Base-by-base conservation (phyloP, 1,140 invertebrate species). In the Drosophila kohkoa region DNA sequence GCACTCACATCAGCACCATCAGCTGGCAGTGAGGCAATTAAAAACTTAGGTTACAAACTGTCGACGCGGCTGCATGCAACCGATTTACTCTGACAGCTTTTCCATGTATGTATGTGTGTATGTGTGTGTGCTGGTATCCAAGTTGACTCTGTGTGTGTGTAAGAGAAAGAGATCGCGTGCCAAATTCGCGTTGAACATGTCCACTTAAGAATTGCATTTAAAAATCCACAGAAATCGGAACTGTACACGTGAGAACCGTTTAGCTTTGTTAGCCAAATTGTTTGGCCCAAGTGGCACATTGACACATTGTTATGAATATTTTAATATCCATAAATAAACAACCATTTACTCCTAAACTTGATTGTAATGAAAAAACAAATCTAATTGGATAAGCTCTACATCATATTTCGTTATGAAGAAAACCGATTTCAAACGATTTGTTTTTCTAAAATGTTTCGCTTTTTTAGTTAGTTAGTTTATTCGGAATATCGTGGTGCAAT, bases 11-110 rank as follows among this genome's bases (percentile, higher is more conserved):
- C 43, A 62, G 25, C 16, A 35, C 25, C 2, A 10, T 10, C 67
- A n/a, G 79, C 57, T 74, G 63, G 64, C 59, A 72, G 75, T 75
- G 64, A 58, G 66, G 83, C 82, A 86, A 87, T 87, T 87, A 87
- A 87, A 87, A 88, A 83, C 69, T 69, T 65, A 74, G 83, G 80
- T 87, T 88, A 77, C 59, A 76, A 87, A 77, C 82, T 80, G 83
- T 87, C 83, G 83, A 88, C 80, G 75, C 65, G 49, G 16, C 59
- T 59, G 66, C 82, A 82, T 87, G 82, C 82, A 82, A 82, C 70
- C 83, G 54, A 77, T 80, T 83, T 80, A 75, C 65, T 66, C 43
- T 51, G 51, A 69, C 71, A 54, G 73, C 51, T 45, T 45, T 38
- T 57, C 15, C 13, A 8, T 55, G 30, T 51, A 5, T 41, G 7